phyloP scores from a whole-genome alignment of 2,888 invertebrate genomes.

The Pogonocherus hispidulus region DNA sequence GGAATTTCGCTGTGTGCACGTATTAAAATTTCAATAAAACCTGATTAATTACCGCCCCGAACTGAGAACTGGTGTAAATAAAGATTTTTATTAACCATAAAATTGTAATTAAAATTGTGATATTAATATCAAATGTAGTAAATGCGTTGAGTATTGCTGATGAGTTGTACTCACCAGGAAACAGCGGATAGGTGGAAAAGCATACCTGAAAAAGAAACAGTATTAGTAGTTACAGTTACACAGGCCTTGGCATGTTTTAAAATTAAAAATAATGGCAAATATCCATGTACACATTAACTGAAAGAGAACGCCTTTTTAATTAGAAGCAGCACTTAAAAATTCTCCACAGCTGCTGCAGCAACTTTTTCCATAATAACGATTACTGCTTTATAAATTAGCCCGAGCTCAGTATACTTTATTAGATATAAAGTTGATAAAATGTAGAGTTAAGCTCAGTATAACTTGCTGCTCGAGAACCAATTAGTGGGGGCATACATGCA shows the following conservation, averaged over 20 bases:
- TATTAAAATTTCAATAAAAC: conserved; percentile 13
- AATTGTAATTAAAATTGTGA: neutral
- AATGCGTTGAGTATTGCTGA: too few species aligned
- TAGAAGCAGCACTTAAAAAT: too few species aligned
- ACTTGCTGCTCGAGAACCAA: neutral
- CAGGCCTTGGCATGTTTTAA: too few species aligned
- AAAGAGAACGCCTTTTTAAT: too few species aligned
- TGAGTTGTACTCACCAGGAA: neutral
- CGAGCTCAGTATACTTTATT: neutral
- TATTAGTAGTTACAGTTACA: too few species aligned
- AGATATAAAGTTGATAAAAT: neutral
- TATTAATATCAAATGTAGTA: too few species aligned
- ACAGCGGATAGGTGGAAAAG: too few species aligned
- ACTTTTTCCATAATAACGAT: neutral
- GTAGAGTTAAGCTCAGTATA: neutral
- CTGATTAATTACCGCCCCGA: neutral
- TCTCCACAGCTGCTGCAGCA: neutral
- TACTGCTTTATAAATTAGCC: neutral
- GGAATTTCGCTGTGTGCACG: neutral
- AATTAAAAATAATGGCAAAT: too few species aligned
- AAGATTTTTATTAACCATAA: conserved; percentile 1
- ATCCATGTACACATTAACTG: too few species aligned
- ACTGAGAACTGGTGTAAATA: neutral
- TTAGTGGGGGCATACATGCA: neutral
- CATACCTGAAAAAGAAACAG: too few species aligned